A percentile compares a stretch with the other conserved stretches of the same genome.
Evolutionary conservation across 2,113 vertebrate species (phyloP).

Genomic region (Origma solitaria): DNA sequence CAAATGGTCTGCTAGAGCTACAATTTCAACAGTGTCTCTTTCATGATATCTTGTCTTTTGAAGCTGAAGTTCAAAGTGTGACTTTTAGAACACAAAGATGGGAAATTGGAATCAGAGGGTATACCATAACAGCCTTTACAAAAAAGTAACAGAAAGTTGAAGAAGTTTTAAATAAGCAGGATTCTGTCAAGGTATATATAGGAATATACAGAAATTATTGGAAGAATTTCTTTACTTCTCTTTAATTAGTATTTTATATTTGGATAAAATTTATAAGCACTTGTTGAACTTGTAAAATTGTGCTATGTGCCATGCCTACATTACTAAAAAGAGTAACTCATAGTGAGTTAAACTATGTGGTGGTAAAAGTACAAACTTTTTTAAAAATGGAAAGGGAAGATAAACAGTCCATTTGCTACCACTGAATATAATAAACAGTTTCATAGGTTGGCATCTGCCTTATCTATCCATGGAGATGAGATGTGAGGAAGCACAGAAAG

Average conservation of each 20-base stretch:
- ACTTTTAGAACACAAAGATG: background rate
- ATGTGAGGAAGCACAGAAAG: background rate
- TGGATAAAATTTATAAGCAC: background rate
- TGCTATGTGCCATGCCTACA: background rate
- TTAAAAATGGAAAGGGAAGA: background rate
- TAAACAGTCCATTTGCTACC: background rate
- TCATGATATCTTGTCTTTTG: background rate
- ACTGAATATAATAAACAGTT: background rate
- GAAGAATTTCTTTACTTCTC: background rate
- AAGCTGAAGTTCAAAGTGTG: slow-evolving; percentile 25
- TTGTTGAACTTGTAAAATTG: background rate
- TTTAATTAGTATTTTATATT: background rate
- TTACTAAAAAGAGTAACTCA: background rate
- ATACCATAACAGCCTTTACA: background rate
- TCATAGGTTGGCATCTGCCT: background rate
- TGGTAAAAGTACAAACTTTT: background rate
- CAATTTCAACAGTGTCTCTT: slow-evolving; percentile 3
- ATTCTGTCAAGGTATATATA: background rate
- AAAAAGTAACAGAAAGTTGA: background rate
- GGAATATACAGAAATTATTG: background rate
- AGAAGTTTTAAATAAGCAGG: background rate
- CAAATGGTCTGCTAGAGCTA: background rate
- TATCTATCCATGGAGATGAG: background rate
- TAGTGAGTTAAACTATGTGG: background rate
- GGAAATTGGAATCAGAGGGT: background rate